A percentile compares a stretch with the other conserved stretches of the same genome.
These are phyloP conservation scores for Gonioctena quinquepunctata DNA, from an alignment of 1,140 invertebrate species.

Conservation along the genomic window DNA sequence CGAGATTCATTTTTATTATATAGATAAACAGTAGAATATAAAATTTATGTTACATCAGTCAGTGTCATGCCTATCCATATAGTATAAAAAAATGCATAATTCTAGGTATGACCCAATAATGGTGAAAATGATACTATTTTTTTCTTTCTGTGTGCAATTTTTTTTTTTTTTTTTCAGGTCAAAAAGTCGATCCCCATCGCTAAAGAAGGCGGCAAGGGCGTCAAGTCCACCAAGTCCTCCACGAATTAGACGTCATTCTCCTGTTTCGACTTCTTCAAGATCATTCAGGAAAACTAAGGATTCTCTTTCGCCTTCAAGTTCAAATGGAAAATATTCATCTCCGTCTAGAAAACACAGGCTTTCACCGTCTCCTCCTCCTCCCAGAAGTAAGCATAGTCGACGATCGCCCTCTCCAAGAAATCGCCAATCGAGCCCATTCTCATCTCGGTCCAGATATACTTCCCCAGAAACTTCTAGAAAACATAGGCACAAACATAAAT, in stretches of 20 bases:
- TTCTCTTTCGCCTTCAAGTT: conserved; percentile 47
- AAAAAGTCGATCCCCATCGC: conserved; percentile 51
- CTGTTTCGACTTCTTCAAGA: conserved; percentile 39
- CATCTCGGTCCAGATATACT: conserved; percentile 43
- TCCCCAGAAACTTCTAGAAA: conserved; percentile 49
- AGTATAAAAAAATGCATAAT: no score
- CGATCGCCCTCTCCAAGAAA: conserved; percentile 41
- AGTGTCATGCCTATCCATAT: no score
- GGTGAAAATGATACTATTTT: no score
- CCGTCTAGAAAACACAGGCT: conserved; percentile 37
- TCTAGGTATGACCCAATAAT: no score
- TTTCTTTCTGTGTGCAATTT: no score
- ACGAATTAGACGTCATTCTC: conserved; percentile 47
- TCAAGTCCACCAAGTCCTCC: conserved; percentile 48
- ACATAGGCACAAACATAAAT: conserved; percentile 53
- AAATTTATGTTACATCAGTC: no score
- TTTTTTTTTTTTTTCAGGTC: no score
- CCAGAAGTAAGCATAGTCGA: conserved; percentile 31
- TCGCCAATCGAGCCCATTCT: conserved; percentile 32
- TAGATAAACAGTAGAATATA: no score
- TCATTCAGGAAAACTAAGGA: conserved; percentile 45
- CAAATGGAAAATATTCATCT: conserved; percentile 47
- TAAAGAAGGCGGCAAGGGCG: conserved; percentile 44
- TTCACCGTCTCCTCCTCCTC: conserved; percentile 43
- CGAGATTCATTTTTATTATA: no score